Evolutionary conservation across 2,113 vertebrate genomes (phyloP).

Genomic region (Dissostichus mawsoni): DNA sequence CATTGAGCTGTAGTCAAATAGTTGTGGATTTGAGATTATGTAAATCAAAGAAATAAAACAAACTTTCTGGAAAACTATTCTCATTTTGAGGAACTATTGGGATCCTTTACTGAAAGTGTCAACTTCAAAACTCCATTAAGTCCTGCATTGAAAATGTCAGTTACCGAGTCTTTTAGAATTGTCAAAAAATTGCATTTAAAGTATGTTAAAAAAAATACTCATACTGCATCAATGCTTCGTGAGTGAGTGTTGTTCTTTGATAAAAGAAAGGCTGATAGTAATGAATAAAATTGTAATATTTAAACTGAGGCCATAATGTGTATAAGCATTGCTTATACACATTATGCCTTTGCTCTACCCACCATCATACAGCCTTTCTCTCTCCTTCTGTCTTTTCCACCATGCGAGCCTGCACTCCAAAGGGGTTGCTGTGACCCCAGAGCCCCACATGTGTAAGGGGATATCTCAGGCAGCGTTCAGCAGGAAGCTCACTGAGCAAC

Average conservation of each 20-base stretch:
- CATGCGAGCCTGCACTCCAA: constrained; percentile 71
- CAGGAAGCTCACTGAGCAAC: constrained; percentile 34
- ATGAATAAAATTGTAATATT: neutral
- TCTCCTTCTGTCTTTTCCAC: constrained; percentile 50
- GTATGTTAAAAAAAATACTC: neutral
- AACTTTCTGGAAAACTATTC: neutral
- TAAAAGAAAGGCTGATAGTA: neutral
- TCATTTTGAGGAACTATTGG: neutral
- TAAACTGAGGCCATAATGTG: neutral
- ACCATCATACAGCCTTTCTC: constrained; percentile 14
- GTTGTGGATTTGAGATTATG: constrained; percentile 12
- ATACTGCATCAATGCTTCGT: neutral
- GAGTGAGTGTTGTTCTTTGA: neutral
- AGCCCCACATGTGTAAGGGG: constrained; percentile 76
- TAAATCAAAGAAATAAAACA: neutral
- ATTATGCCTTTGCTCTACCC: neutral
- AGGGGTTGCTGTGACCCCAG: constrained; percentile 53
- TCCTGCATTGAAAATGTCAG: neutral
- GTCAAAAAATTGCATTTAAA: neutral
- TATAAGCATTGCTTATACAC: neutral
- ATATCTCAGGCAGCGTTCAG: constrained; percentile 66
- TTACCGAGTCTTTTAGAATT: neutral
- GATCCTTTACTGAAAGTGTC: too few relatives aligned
- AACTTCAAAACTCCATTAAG: neutral
- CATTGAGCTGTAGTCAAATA: constrained; percentile 4